Percentiles rank a stretch among this genome's conserved stretches.
Evolutionary conservation across 2,113 vertebrate species (phyloP).

Genomic region (Psettodes erumei): DNA sequence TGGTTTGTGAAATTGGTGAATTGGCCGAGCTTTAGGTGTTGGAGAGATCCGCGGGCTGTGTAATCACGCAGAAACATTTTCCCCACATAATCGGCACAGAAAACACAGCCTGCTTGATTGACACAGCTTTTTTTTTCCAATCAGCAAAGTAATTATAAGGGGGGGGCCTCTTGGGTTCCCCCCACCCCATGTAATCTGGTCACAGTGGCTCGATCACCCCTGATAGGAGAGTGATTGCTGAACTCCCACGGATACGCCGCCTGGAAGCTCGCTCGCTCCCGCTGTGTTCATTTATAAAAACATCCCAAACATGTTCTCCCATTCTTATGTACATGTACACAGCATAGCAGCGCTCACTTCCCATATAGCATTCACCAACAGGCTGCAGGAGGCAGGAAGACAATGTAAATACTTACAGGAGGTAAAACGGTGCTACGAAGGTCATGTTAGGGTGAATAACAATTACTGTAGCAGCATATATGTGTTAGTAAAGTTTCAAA

Average conservation of each 20-base stretch:
- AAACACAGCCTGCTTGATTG: constrained; percentile 69
- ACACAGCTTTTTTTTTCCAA: constrained; percentile 80
- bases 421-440: constrained; percentile 18
- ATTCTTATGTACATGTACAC: constrained; percentile 1
- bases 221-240: constrained; percentile 72
- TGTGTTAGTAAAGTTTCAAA: no score
- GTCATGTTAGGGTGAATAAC: not conserved
- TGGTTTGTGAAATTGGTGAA: constrained; percentile 54
- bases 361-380: constrained; percentile 11
- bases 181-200: constrained; percentile 75
- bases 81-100: constrained; percentile 50
- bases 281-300: constrained; percentile 61
- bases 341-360: constrained; percentile 8
- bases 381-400: constrained; percentile 14
- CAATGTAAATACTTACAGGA: constrained; percentile 10
- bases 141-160: constrained; percentile 80
- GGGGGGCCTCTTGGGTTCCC: constrained; percentile 70
- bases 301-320: constrained; percentile 10
- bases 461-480: constrained; percentile 28
- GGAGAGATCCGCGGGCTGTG: constrained; percentile 2
- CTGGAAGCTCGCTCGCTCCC: constrained; percentile 41
- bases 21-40: constrained; percentile 42
- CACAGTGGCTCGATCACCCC: constrained; percentile 72
- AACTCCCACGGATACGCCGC: constrained; percentile 45
- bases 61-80: constrained; percentile 45